phyloP scores from a whole-genome alignment of 2,113 vertebrate genomes.

The Aix galericulata region DNA sequence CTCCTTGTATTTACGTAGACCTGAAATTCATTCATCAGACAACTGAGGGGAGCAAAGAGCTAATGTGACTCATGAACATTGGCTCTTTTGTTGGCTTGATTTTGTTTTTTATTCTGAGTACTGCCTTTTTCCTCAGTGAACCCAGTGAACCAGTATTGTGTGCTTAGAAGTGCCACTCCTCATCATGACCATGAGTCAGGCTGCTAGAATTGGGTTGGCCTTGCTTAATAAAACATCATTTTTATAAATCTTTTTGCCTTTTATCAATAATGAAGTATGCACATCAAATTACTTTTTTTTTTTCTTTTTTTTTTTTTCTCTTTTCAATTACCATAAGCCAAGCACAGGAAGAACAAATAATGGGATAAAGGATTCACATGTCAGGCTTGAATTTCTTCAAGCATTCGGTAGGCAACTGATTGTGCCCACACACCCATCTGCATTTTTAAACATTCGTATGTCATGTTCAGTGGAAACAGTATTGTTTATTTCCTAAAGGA shows the following conservation, averaged over 20 bases:
- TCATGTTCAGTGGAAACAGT: constrained; percentile 19
- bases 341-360: neutral
- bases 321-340: neutral
- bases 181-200: neutral
- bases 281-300: neutral
- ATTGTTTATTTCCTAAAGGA: constrained; percentile 56
- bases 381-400: neutral
- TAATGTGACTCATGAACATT: neutral
- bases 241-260: neutral
- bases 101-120: neutral
- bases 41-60: neutral
- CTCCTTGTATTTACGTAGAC: neutral
- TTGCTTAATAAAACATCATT: neutral
- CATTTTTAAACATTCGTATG: constrained; percentile 34
- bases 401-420: neutral
- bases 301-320: neutral
- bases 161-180: neutral
- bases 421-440: constrained; percentile 39
- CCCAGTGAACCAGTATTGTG: neutral
- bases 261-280: neutral
- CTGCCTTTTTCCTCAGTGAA: neutral
- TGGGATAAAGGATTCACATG: neutral
- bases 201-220: neutral
- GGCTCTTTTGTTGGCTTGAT: neutral
- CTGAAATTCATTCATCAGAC: neutral